A percentile compares a stretch with the other conserved stretches of the same genome.
phyloP scores from a whole-genome alignment of 2,797 vertebrate species.

The Sebastes taczanowskii region DNA sequence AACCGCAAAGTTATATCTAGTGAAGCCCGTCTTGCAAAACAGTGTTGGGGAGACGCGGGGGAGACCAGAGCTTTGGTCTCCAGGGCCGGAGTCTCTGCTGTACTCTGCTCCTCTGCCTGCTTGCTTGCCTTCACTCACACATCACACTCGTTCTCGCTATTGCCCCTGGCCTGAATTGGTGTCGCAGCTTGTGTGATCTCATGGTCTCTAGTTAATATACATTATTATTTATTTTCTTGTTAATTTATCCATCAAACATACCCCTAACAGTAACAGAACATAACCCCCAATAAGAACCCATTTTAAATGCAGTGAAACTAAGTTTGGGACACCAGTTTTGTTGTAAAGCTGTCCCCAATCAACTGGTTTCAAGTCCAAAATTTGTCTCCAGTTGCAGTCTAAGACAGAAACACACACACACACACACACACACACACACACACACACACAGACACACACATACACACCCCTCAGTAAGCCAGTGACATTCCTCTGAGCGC shows the following conservation, averaged over 20 bases:
- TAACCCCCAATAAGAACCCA: neutral
- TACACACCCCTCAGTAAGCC: slow-evolving; percentile 29
- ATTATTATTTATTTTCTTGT: neutral
- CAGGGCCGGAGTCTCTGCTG: neutral
- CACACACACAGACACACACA: neutral
- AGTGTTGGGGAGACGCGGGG: too few species aligned
- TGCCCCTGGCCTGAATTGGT: too few species aligned
- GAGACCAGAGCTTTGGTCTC: too few species aligned
- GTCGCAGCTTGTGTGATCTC: neutral
- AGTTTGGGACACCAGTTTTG: neutral
- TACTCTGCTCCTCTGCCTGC: too few species aligned
- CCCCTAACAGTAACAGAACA: neutral
- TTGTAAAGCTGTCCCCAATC: neutral
- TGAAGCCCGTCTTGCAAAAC: too few species aligned
- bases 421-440: slow-evolving; percentile 22
- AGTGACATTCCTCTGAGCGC: slow-evolving; percentile 57
- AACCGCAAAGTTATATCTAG: too few species aligned
- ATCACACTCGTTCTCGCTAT: too few species aligned
- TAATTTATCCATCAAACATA: neutral
- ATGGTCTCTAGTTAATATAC: neutral
- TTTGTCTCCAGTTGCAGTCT: neutral
- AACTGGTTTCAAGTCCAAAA: neutral
- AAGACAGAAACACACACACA: slow-evolving; percentile 1
- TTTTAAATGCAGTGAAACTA: neutral
- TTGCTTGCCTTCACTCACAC: too few species aligned